phyloP scores from a whole-genome alignment of 2,797 vertebrate genomes.

The Cetoscarus ocellatus region DNA sequence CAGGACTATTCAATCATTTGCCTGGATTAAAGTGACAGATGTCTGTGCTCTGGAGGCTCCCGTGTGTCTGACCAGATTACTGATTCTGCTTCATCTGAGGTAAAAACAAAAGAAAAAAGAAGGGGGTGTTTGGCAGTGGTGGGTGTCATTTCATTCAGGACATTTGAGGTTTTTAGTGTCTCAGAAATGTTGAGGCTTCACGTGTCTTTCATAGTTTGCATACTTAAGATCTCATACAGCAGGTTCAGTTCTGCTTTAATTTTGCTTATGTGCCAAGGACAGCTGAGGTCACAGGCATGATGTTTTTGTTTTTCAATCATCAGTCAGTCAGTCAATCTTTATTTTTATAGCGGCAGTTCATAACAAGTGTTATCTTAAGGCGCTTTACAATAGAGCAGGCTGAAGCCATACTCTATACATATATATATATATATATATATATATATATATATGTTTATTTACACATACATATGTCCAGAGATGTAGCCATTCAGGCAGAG shows the following conservation, averaged over 20 bases:
- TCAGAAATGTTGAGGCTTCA: background rate
- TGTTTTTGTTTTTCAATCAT: too few relatives aligned
- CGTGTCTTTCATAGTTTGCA: background rate
- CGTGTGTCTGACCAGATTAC: conserved; percentile 17
- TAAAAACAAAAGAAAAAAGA: conserved; percentile 26
- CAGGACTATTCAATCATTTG: conserved; percentile 55
- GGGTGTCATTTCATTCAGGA: background rate
- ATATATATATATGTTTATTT: too few relatives aligned
- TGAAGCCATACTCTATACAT: too few relatives aligned
- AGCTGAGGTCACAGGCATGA: too few relatives aligned
- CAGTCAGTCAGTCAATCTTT: too few relatives aligned
- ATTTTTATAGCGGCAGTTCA: too few relatives aligned
- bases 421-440: too few relatives aligned
- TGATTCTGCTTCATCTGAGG: conserved; percentile 13
- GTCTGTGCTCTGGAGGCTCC: conserved; percentile 43
- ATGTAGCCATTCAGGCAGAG: too few relatives aligned
- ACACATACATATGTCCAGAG: too few relatives aligned
- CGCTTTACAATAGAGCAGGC: too few relatives aligned
- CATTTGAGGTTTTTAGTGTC: too few relatives aligned
- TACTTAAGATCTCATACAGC: background rate
- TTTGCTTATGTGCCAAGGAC: background rate
- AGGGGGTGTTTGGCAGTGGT: background rate
- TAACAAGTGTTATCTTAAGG: too few relatives aligned
- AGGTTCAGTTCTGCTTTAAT: background rate
- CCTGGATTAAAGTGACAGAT: conserved; percentile 66